Percentiles rank a stretch among this genome's conserved stretches.
phyloP scores from a whole-genome alignment of 2,888 invertebrate species.

The Euzophera pinguis region DNA sequence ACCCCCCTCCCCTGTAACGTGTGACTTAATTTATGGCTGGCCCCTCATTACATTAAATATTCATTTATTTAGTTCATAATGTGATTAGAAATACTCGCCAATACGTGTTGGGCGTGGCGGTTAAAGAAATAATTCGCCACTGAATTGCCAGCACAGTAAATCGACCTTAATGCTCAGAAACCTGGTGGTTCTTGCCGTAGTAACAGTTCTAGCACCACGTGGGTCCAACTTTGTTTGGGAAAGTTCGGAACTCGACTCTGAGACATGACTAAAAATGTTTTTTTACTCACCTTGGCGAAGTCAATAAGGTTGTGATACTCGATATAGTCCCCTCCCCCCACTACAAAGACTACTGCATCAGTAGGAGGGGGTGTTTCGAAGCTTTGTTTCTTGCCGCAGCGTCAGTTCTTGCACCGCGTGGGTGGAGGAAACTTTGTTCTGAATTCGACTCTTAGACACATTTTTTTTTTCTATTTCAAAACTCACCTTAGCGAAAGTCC shows the following conservation, averaged over 20 bases:
- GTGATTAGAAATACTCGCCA: too few relatives aligned
- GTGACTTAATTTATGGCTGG: too few relatives aligned
- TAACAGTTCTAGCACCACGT: slow-evolving; percentile 89
- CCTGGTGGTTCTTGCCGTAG: slow-evolving; percentile 76
- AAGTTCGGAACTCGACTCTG: slow-evolving; percentile 94
- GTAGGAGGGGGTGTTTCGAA: slow-evolving; percentile 85
- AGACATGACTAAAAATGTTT: too few relatives aligned
- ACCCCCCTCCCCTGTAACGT: too few relatives aligned
- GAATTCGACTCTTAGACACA: slow-evolving; percentile 87
- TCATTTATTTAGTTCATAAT: too few relatives aligned
- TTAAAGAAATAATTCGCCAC: too few relatives aligned
- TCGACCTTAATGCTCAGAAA: too few relatives aligned
- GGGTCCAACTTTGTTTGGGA: slow-evolving; percentile 97
- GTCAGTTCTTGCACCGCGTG: slow-evolving; percentile 91
- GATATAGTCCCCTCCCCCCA: slow-evolving; percentile 98
- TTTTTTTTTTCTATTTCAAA: not conserved
- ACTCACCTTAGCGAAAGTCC: slow-evolving; percentile 91
- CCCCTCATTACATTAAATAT: too few relatives aligned
- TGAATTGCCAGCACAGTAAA: too few relatives aligned
- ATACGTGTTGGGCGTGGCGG: too few relatives aligned
- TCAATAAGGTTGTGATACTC: slow-evolving; percentile 99
- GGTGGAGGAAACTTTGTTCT: slow-evolving; percentile 97
- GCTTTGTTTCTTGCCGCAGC: slow-evolving; percentile 78
- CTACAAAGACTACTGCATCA: slow-evolving; percentile 94
- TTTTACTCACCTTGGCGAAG: slow-evolving; percentile 92